Conservation (phyloP, 1,140 invertebrate genomes). For the Meloidogyne exigua region DNA sequence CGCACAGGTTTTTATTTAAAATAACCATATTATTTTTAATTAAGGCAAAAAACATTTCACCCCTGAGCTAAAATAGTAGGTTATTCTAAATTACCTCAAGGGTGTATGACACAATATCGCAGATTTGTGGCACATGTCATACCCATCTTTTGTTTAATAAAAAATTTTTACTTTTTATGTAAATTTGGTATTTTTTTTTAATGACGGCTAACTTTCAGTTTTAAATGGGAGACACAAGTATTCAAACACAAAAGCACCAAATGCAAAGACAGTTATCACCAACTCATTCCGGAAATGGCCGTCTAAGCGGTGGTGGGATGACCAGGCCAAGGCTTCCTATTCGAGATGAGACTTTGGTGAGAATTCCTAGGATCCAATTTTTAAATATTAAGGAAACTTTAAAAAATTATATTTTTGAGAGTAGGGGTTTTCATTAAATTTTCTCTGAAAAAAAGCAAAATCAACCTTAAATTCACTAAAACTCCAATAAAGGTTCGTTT, state of each 20-base stretch:
- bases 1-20: no score
- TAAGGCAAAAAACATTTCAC: no score
- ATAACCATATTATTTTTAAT: no score
- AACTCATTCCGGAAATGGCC: constrained; percentile 28
- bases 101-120: background rate
- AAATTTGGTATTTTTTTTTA: no score
- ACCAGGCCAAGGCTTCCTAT: background rate
- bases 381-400: background rate
- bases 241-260: background rate
- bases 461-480: background rate
- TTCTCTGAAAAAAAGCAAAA: background rate
- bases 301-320: constrained; percentile 24
- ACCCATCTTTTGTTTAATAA: no score
- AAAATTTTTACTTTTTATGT: background rate
- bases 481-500: background rate
- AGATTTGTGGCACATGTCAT: background rate
- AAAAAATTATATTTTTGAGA: no score
- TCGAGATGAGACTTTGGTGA: background rate
- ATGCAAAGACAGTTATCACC: background rate
- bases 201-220: no score
- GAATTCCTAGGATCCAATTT: background rate
- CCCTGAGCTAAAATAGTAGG: no score
- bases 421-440: background rate
- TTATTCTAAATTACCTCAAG: background rate
- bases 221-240: background rate